Evolutionary conservation across 53 echinoderm and acorn worm genomes (phyloP).

Genomic region (Holothuria leucospilota): DNA sequence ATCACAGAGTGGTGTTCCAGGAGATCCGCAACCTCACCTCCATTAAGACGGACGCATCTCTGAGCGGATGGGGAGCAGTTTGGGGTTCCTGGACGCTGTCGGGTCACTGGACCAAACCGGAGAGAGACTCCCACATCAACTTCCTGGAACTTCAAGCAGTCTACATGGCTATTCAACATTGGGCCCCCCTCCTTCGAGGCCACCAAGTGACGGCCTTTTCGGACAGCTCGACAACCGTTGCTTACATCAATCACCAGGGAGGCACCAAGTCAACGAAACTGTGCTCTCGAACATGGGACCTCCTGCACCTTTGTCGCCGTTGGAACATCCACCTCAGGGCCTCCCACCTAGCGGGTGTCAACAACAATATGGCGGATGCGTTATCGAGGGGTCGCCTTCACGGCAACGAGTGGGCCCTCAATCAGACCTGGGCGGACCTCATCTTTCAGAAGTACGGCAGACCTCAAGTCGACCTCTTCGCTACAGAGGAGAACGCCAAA

Average conservation of each 20-base stretch:
- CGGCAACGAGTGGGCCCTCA: constrained; percentile 9
- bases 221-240: constrained; percentile 51
- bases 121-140: constrained; percentile 36
- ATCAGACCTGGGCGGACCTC: not conserved
- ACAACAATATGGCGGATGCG: constrained; percentile 50
- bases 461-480: constrained; percentile 40
- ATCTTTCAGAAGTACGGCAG: not conserved
- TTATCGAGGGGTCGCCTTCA: not conserved
- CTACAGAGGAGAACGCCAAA: constrained; percentile 25
- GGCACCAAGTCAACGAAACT: constrained; percentile 34
- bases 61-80: constrained; percentile 35
- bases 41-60: constrained; percentile 44
- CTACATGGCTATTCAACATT: not conserved
- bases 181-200: not conserved
- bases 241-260: constrained; percentile 56
- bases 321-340: not conserved
- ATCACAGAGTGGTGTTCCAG: not conserved
- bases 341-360: constrained; percentile 21
- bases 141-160: constrained; percentile 44
- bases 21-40: not conserved
- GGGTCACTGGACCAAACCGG: not conserved
- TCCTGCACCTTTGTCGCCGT: constrained; percentile 34
- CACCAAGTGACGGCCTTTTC: not conserved
- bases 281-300: constrained; percentile 19
- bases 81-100: not conserved